Conservation (phyloP, 1,140 invertebrate genomes). For the Spodoptera frugiperda region DNA sequence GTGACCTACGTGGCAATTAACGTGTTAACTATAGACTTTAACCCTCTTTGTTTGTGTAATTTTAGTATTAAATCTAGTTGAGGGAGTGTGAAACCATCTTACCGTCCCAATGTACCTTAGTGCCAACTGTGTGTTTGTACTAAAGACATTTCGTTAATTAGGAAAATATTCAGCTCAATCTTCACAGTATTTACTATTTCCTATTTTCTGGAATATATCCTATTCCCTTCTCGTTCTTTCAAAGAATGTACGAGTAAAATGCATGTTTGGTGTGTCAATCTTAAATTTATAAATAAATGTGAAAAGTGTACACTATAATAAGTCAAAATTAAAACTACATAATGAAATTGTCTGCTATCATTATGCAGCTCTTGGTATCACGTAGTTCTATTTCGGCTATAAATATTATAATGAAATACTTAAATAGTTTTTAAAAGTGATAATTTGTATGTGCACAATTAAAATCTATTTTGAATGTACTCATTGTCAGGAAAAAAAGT, state of each 20-base stretch:
- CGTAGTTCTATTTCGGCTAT: too few species aligned
- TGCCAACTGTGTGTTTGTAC: slow-evolving; percentile 61
- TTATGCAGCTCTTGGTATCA: too few species aligned
- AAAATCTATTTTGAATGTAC: too few species aligned
- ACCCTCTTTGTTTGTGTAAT: neutral
- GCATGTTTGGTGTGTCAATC: too few species aligned
- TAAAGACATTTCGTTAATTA: slow-evolving; percentile 13
- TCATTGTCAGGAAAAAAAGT: too few species aligned
- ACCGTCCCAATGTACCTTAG: slow-evolving; percentile 70
- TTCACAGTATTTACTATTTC: slow-evolving; percentile 6
- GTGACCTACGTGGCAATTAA: too few species aligned
- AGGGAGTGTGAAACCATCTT: slow-evolving; percentile 38
- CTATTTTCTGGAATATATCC: neutral
- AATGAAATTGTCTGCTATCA: too few species aligned
- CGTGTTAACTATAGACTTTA: neutral
- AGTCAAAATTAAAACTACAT: neutral
- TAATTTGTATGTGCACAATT: too few species aligned
- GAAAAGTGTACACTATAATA: neutral
- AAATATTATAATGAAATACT: too few species aligned
- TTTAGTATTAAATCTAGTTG: neutral
- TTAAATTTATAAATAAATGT: neutral
- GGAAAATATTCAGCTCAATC: slow-evolving; percentile 24
- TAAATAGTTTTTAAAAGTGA: too few species aligned
- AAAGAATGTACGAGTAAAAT: neutral
- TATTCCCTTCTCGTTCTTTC: neutral